Base-by-base conservation (phyloP, 2,888 invertebrate species). In the Lamproptera curius region DNA sequence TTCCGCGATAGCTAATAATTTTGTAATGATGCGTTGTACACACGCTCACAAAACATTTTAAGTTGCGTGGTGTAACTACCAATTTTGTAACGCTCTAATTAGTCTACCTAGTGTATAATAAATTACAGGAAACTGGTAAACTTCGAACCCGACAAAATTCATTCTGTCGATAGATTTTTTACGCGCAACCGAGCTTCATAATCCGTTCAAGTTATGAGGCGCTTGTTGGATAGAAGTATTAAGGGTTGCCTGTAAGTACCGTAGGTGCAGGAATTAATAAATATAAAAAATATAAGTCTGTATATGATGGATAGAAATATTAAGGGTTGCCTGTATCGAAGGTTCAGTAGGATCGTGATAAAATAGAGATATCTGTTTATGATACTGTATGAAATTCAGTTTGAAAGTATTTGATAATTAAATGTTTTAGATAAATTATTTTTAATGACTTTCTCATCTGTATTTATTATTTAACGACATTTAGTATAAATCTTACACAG, bases 101-200 rank as follows among this genome's bases (percentile, higher is more conserved):
- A 35, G 48, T 40, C 28, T 16, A 16, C 35, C 2, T 26, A n/a
- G n/a, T n/a, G n/a, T n/a, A 39, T 49, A 43, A 49, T 49, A 49
- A 49, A 49, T 43, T 40, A 35, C 43, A 44, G 49, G 49, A 43
- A 49, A 43, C 48, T 15, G 16, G 48, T 48, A 16, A 39, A 35
- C 39, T 40, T 20, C 35, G 40, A 43, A 49, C 39, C n/a, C 34
- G 39, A 13, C 48, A 11, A 43, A 44, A 49, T 40, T 43, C 49
- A 43, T 49, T 49, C 39, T 9, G 35, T 17, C 43, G 43, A 49
- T 49, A 49, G 43, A 49, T 49, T 47, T 42, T 47, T 47, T 17
- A 49, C 39, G 28, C 39, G 31, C 39, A 49, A 33, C 39, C 34
- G 10, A 43, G 20, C 49, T 43, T 49, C 49, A 40, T 49, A 49